Conservation (phyloP, 2,888 invertebrate species). For the Tenthredo scrophulariae region DNA sequence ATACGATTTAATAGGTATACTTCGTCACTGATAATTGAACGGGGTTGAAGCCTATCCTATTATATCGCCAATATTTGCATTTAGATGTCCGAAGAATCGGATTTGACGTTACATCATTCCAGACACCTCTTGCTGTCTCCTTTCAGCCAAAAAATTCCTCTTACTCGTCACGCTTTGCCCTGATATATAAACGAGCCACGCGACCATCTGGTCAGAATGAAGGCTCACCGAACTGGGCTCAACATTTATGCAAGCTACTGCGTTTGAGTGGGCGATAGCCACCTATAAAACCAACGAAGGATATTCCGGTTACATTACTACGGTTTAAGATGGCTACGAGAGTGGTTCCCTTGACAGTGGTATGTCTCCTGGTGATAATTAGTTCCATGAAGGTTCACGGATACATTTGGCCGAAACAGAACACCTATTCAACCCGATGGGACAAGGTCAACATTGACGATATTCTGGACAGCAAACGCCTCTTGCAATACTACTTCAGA, state of each 20-base stretch:
- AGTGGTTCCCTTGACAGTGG: not conserved
- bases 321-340: slow-evolving; percentile 35
- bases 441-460: slow-evolving; percentile 86
- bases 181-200: slow-evolving; percentile 20
- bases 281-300: slow-evolving; percentile 22
- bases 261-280: slow-evolving; percentile 31
- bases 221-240: slow-evolving; percentile 12
- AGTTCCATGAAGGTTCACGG: slow-evolving; percentile 20
- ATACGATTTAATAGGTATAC: not conserved
- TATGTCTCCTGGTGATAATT: slow-evolving; percentile 35
- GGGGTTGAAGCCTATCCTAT: not conserved
- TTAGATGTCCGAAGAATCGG: not conserved
- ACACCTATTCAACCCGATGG: slow-evolving; percentile 81
- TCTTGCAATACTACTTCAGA: slow-evolving; percentile 86
- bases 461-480: slow-evolving; percentile 84
- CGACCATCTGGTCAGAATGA: slow-evolving; percentile 19
- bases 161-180: slow-evolving; percentile 5
- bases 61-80: not conserved
- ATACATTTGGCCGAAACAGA: slow-evolving; percentile 63
- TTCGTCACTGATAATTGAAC: not conserved
- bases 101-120: not conserved
- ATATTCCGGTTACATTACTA: slow-evolving; percentile 13
- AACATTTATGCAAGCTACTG: slow-evolving; percentile 35
- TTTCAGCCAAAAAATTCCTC: slow-evolving; percentile 23
- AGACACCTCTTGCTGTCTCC: too few species aligned